Evolutionary conservation across 1,140 invertebrate genomes (phyloP).

Genomic region (Phocides pigmalion): DNA sequence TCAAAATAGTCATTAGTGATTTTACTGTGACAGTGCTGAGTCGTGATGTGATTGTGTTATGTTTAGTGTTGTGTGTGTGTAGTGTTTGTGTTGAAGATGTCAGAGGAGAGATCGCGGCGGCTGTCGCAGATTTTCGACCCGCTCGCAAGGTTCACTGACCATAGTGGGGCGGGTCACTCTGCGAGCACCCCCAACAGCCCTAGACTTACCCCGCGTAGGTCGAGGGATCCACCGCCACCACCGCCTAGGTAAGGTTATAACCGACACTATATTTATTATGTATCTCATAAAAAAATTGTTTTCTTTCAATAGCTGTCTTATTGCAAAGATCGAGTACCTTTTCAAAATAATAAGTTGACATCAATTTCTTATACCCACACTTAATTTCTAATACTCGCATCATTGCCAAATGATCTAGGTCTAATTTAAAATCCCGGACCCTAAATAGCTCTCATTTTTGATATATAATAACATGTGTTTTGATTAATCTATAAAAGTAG

Average conservation of each 20-base stretch:
- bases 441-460: too few species aligned
- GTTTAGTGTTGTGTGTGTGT: conserved; percentile 54
- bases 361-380: too few species aligned
- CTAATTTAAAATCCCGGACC: too few species aligned
- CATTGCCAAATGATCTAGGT: too few species aligned
- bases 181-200: conserved; percentile 88
- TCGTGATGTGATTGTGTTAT: conserved; percentile 68
- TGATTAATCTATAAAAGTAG: too few species aligned
- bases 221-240: conserved; percentile 82
- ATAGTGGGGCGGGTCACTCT: conserved; percentile 81
- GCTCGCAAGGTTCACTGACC: conserved; percentile 87
- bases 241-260: conserved; percentile 73
- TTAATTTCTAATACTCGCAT: too few species aligned
- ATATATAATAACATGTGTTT: too few species aligned
- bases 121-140: conserved; percentile 92
- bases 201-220: conserved; percentile 85
- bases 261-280: too few species aligned
- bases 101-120: conserved; percentile 86
- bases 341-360: too few species aligned
- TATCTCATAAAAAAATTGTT: too few species aligned
- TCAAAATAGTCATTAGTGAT: conserved; percentile 70
- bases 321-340: too few species aligned
- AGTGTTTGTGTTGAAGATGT: conserved; percentile 78
- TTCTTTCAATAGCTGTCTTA: too few species aligned
- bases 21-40: conserved; percentile 56